Evolutionary conservation across 2,888 invertebrate genomes (phyloP).

Genomic region (Diplolepis rosae): DNA sequence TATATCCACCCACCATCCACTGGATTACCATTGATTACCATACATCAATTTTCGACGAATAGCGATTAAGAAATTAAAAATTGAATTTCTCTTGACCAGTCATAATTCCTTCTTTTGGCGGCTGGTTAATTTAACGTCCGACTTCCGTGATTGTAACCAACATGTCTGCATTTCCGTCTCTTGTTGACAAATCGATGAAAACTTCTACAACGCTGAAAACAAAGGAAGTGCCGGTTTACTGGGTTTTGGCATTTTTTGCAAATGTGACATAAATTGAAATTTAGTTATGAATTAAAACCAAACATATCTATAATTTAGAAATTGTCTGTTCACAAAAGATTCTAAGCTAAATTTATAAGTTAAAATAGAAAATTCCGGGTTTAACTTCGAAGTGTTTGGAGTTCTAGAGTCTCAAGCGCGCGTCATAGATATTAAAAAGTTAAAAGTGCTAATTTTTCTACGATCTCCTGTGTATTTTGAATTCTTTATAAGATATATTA

Average conservation of each 20-base stretch:
- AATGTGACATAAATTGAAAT: neutral
- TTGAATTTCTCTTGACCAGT: neutral
- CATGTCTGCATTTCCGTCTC: neutral
- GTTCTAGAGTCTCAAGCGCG: neutral
- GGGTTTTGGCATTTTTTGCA: neutral
- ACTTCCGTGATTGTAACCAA: neutral
- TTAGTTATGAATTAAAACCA: neutral
- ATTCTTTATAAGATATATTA: constrained; percentile 15
- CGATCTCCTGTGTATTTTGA: neutral
- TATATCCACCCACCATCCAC: neutral
- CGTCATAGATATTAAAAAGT: neutral
- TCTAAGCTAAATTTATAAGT: neutral
- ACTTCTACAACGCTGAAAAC: constrained; percentile 6
- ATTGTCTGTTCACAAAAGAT: neutral
- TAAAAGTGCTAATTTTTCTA: neutral
- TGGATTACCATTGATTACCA: too few species aligned
- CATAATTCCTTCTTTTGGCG: neutral
- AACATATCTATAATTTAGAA: neutral
- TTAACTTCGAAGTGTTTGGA: neutral
- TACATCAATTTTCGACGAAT: too few species aligned
- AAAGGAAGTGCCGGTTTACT: constrained; percentile 28
- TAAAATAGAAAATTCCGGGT: neutral
- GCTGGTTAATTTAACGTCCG: neutral
- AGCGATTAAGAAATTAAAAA: neutral
- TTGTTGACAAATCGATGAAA: constrained; percentile 28